These are phyloP conservation scores for Oopsacas minuta DNA, from an alignment of 37 sponge, comb jelly and placozoan species.

Conservation along the genomic window DNA sequence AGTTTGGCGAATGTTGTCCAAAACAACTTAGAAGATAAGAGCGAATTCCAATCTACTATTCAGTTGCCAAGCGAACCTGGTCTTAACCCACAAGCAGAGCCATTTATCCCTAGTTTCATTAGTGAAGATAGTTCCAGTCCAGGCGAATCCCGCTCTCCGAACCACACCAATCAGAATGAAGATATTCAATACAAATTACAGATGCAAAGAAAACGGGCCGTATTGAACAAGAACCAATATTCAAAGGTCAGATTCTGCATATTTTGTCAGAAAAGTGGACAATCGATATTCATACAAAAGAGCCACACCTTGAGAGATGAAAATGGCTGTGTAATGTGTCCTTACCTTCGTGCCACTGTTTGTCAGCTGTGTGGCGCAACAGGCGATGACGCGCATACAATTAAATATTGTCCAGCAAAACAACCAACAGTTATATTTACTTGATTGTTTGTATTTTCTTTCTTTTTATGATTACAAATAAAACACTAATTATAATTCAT, in stretches of 20 bases:
- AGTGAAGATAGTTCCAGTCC: not conserved
- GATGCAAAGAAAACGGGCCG: not conserved
- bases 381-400: not conserved
- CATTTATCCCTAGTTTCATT: not conserved
- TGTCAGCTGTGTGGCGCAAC: not conserved
- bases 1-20: not conserved
- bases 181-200: not conserved
- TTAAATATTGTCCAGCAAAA: not conserved
- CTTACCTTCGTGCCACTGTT: not conserved
- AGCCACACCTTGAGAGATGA: not conserved
- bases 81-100: not conserved
- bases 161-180: not conserved
- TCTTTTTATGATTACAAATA: too few relatives aligned
- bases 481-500: too few relatives aligned
- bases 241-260: not conserved
- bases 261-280: conserved; percentile 9
- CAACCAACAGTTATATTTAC: not conserved
- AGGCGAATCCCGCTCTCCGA: not conserved
- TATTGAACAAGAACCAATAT: not conserved
- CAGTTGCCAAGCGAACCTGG: not conserved
- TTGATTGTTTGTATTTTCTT: too few relatives aligned
- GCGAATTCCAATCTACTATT: not conserved
- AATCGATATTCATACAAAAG: not conserved
- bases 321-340: not conserved
- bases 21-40: not conserved